Evolutionary conservation across 2,797 vertebrate species (phyloP).

Genomic region (Anguilla anguilla): DNA sequence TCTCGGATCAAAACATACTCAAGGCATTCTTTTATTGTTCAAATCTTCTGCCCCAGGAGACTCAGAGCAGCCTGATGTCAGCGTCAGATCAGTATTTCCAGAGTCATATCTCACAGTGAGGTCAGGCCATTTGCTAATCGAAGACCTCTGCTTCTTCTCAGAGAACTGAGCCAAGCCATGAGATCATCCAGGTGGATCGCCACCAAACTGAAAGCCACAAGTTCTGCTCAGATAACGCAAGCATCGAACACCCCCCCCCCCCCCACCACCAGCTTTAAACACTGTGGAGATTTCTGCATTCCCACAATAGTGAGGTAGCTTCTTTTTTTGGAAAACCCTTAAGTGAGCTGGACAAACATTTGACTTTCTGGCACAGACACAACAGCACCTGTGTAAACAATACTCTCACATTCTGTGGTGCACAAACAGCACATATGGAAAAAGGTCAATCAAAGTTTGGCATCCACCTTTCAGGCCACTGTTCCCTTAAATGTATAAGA

Average conservation of each 20-base stretch:
- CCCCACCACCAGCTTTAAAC: conserved; percentile 11
- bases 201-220: conserved; percentile 31
- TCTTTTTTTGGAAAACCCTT: conserved; percentile 14
- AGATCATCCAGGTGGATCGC: conserved; percentile 69
- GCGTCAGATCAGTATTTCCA: conserved; percentile 76
- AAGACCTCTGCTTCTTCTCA: conserved; percentile 68
- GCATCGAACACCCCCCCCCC: conserved; percentile 16
- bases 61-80: conserved; percentile 64
- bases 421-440: neutral
- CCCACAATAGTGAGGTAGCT: neutral
- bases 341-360: conserved; percentile 21
- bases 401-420: conserved; percentile 22
- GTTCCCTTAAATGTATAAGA: neutral
- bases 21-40: conserved; percentile 66
- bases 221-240: conserved; percentile 14
- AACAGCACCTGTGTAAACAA: conserved; percentile 37
- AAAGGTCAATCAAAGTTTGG: conserved; percentile 32
- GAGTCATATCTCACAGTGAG: conserved; percentile 72
- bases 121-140: conserved; percentile 66
- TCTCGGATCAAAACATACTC: conserved; percentile 45
- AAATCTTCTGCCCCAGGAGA: conserved; percentile 60
- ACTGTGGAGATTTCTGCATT: conserved; percentile 15
- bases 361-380: conserved; percentile 27
- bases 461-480: neutral
- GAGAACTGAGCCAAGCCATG: conserved; percentile 56